phyloP scores from a whole-genome alignment of 2,888 invertebrate genomes.

The Drosophila diplacantha region DNA sequence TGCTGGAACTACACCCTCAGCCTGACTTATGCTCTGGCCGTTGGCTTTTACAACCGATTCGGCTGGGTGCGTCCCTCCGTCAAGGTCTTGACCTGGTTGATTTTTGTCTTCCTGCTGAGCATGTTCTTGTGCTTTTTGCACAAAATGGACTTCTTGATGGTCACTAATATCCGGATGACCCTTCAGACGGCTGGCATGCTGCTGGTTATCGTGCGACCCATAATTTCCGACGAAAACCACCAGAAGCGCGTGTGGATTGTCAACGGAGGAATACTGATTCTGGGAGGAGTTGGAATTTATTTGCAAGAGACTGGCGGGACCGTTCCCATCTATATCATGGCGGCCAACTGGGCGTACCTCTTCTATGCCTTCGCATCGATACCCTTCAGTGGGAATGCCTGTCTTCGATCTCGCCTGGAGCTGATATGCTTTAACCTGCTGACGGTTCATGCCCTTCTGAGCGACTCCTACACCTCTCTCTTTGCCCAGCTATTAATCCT shows the following conservation, averaged over 20 bases:
- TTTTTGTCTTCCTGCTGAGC: constrained; percentile 80
- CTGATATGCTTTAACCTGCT: constrained; percentile 81
- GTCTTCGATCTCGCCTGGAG: constrained; percentile 78
- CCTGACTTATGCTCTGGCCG: constrained; percentile 53
- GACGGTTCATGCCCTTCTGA: constrained; percentile 83
- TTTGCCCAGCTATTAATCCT: constrained; percentile 81
- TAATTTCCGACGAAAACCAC: constrained; percentile 51
- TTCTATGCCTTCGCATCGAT: constrained; percentile 53
- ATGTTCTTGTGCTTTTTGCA: constrained; percentile 81
- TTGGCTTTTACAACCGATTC: constrained; percentile 50
- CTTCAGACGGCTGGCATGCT: constrained; percentile 46
- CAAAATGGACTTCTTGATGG: constrained; percentile 77
- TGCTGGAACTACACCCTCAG: constrained; percentile 59
- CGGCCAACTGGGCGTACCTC: constrained; percentile 81
- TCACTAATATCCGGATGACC: constrained; percentile 48
- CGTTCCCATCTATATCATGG: constrained; percentile 79
- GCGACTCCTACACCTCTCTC: constrained; percentile 87
- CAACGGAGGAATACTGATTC: constrained; percentile 48
- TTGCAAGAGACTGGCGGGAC: constrained; percentile 74
- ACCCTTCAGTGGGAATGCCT: constrained; percentile 32
- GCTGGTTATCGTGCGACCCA: constrained; percentile 52
- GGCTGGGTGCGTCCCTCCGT: constrained; percentile 48
- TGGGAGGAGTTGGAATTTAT: constrained; percentile 62
- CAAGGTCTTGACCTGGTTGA: constrained; percentile 77
- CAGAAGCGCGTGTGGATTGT: constrained; percentile 38